Percentiles rank a stretch among this genome's conserved stretches.
Conservation (phyloP, 2,113 vertebrate genomes). For the Sminthopsis crassicaudata region DNA sequence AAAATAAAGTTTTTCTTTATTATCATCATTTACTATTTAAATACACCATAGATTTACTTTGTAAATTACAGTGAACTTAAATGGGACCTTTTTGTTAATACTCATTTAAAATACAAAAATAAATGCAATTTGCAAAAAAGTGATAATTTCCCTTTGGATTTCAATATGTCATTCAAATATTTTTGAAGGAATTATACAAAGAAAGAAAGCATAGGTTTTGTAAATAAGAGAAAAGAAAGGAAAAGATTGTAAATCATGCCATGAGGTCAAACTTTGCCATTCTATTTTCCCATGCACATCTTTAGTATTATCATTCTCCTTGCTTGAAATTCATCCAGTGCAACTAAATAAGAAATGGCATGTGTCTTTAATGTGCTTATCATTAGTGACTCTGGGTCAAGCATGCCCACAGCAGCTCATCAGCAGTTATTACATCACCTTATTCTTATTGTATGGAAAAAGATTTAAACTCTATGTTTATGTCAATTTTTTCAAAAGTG, state of each 20-base stretch:
- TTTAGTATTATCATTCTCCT: neutral
- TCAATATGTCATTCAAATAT: neutral
- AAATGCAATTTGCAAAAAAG: neutral
- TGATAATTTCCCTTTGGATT: neutral
- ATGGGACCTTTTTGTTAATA: neutral
- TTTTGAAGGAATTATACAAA: neutral
- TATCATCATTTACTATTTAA: neutral
- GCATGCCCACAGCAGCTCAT: neutral
- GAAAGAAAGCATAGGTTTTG: neutral
- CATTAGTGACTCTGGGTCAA: neutral
- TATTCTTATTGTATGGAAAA: neutral
- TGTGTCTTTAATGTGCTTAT: too few species aligned
- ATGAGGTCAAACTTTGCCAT: neutral
- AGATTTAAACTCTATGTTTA: neutral
- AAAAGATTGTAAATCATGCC: neutral
- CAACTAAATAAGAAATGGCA: neutral
- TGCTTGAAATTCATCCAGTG: neutral
- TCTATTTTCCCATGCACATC: neutral
- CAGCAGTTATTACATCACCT: neutral
- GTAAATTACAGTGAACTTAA: neutral
- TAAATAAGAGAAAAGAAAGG: constrained; percentile 35
- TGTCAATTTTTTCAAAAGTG: neutral
- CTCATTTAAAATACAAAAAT: neutral
- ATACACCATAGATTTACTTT: constrained; percentile 1
- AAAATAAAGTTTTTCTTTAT: constrained; percentile 37